Evolutionary conservation across 2,113 vertebrate species (phyloP), one percentile per base, ranked within the genome.

Genomic region (Columba janthina): DNA sequence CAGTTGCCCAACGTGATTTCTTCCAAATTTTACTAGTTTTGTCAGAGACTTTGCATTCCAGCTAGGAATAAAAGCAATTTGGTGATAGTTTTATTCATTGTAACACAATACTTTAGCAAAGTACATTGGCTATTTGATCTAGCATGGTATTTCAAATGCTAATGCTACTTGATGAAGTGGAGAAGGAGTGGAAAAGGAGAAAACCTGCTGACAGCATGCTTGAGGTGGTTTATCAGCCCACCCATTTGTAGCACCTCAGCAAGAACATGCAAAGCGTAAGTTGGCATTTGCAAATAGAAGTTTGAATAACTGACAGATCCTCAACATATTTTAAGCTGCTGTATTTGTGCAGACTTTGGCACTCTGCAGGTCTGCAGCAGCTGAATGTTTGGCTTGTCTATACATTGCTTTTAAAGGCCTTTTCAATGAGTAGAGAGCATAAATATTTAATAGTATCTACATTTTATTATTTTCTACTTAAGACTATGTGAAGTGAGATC

Each of bases 91-190:
- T 90, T 87, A 75, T 89, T 94, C 93, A 53, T 48, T 90, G 94
- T 90, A 93, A 95, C 40, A 57, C 12, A 67, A 93, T 84, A 67
- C 89, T 84, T 78, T 1, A 44, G 80, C 48, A 6, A 53, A 79
- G 73, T 56, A 51, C 69, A 24, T 15, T 44, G 66, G 90, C 71
- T 76, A 88, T 72, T 88, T 89, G 95, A 95, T 93, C 88, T 85
- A 15, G 85, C 62, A 3, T 21, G 31, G 73, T 60, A 44, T 94
- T 91, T 88, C 18, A 72, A 78, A 93, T 91, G 90, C 85, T 81
- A 93, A 93, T 86, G 44, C 25, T 0, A 0, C 76, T 60, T 71
- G 51, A 18, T 71, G 65, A 42, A 91, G 53, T n/a, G 24, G 22
- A 83, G 48, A 88, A 29, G 44, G 44, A 15, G 9, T 84, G 31